These are phyloP conservation scores for Rattus rattus DNA, from an alignment of 2,113 vertebrate genomes.

Conservation along the genomic window DNA sequence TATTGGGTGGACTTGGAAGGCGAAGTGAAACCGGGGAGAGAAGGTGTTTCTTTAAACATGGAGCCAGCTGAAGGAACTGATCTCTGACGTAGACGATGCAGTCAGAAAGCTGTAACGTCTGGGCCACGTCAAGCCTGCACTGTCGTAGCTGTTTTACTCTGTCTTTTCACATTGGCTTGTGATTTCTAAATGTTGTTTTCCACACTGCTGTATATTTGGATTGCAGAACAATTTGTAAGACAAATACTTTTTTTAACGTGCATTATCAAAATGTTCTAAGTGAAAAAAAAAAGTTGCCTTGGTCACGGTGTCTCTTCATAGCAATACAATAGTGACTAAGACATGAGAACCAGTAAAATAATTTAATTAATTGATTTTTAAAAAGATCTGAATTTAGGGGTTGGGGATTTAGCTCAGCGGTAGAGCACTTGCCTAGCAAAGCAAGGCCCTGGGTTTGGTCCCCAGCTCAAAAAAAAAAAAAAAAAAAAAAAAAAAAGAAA, in stretches of 20 bases:
- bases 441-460: too few relatives aligned
- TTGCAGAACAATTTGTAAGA: slow-evolving; percentile 90
- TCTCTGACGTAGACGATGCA: slow-evolving; percentile 97
- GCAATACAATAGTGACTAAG: neutral
- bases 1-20: too few relatives aligned
- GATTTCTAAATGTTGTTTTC: slow-evolving; percentile 89
- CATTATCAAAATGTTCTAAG: slow-evolving; percentile 88
- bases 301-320: neutral
- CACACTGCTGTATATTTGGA: slow-evolving; percentile 90
- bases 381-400: neutral
- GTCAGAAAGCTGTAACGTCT: slow-evolving; percentile 92
- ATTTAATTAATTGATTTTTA: neutral
- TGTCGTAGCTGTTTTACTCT: slow-evolving; percentile 80
- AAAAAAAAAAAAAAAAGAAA: too few relatives aligned
- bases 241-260: slow-evolving; percentile 88
- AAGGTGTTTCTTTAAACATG: slow-evolving; percentile 98
- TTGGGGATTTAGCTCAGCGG: too few relatives aligned
- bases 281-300: slow-evolving; percentile 75
- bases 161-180: slow-evolving; percentile 90
- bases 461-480: too few relatives aligned
- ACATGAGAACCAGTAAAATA: neutral
- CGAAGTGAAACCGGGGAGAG: too few relatives aligned
- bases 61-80: slow-evolving; percentile 99
- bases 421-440: too few relatives aligned
- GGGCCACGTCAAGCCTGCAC: slow-evolving; percentile 82